A percentile compares a stretch with the other conserved stretches of the same genome.
Conservation (phyloP, 2,113 vertebrate species). For the Caranx melampygus region DNA sequence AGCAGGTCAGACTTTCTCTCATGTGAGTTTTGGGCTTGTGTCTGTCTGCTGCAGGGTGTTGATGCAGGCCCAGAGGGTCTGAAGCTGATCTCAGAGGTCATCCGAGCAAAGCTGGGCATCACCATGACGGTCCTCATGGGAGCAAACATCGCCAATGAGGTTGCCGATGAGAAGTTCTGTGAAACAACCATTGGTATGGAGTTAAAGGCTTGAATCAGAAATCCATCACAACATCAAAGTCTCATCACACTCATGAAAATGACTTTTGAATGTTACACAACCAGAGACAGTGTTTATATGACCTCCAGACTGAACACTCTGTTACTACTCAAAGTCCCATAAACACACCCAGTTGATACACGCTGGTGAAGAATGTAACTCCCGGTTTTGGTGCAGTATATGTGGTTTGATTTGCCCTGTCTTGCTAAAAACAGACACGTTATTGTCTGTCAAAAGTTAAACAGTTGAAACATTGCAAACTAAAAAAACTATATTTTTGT, state of each 20-base stretch:
- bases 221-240: neutral
- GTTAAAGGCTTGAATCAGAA: neutral
- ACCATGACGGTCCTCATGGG: constrained; percentile 94
- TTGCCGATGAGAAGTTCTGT: constrained; percentile 97
- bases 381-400: neutral
- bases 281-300: too few species aligned
- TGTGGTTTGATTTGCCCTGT: neutral
- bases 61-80: constrained; percentile 93
- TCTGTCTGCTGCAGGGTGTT: constrained; percentile 85
- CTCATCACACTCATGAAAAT: neutral
- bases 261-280: neutral
- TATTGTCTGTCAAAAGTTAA: neutral
- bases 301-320: neutral
- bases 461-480: neutral
- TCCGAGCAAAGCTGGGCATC: constrained; percentile 89
- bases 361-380: too few species aligned
- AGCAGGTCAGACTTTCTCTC: neutral
- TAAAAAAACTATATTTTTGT: too few species aligned
- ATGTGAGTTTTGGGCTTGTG: neutral
- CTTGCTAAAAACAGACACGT: too few species aligned
- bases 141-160: constrained; percentile 96
- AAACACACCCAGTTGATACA: too few species aligned
- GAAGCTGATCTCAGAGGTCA: constrained; percentile 96
- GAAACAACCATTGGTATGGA: constrained; percentile 95
- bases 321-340: too few species aligned